Conservation (phyloP, 2,888 invertebrate genomes). For the Chrysolina haemoptera region DNA sequence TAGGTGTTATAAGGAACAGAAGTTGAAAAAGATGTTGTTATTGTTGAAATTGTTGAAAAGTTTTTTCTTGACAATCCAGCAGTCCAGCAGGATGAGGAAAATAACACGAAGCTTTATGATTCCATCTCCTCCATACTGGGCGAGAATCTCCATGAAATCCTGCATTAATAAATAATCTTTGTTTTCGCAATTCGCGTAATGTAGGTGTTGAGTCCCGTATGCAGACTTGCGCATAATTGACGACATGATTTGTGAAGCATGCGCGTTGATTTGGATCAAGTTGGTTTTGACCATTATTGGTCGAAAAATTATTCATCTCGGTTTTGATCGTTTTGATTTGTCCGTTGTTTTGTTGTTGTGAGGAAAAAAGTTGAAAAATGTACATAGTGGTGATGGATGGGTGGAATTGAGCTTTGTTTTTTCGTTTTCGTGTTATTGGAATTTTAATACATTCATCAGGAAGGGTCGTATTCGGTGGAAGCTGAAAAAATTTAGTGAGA, state of each 20-base stretch:
- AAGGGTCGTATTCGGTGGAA: background rate
- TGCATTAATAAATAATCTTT: conserved; percentile 5
- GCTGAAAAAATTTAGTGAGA: too few species aligned
- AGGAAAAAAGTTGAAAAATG: background rate
- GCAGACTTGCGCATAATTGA: conserved; percentile 13
- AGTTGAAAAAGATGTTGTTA: too few species aligned
- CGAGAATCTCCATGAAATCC: conserved; percentile 6
- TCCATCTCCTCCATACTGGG: background rate
- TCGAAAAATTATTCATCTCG: conserved; percentile 9
- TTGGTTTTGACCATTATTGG: conserved; percentile 22
- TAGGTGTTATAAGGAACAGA: too few species aligned
- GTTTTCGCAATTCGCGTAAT: background rate
- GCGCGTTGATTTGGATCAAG: background rate
- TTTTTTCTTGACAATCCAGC: too few species aligned
- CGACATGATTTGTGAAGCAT: background rate
- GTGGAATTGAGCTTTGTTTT: background rate
- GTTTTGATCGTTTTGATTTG: conserved; percentile 21
- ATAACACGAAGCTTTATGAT: conserved; percentile 19
- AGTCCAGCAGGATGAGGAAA: too few species aligned
- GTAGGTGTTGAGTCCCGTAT: background rate
- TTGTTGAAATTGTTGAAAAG: too few species aligned
- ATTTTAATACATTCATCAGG: background rate
- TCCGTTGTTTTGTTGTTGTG: conserved; percentile 9
- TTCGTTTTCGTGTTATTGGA: conserved; percentile 3
- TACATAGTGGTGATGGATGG: background rate